phyloP scores from a whole-genome alignment of 2,797 vertebrate genomes.

The Clarias fuscus region DNA sequence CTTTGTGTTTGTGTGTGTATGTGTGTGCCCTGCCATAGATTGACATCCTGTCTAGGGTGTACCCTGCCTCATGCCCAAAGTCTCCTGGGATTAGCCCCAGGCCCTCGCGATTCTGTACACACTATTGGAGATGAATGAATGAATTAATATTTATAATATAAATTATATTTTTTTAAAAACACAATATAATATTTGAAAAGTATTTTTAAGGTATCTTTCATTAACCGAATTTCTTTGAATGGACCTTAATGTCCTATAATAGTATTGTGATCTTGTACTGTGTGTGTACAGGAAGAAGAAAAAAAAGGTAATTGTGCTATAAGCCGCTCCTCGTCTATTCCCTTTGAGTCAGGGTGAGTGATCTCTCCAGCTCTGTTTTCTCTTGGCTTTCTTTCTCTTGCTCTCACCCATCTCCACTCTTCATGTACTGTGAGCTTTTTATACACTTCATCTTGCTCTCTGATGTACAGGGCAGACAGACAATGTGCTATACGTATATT shows the following conservation, averaged over 20 bases:
- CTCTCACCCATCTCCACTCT: neutral
- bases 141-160: no score
- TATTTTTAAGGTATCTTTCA: no score
- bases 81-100: no score
- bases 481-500: constrained; percentile 35
- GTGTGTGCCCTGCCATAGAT: no score
- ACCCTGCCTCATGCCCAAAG: no score
- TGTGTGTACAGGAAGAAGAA: neutral
- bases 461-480: constrained; percentile 51
- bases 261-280: neutral
- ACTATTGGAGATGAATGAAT: no score
- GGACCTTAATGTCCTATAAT: neutral
- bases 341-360: constrained; percentile 37
- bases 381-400: constrained; percentile 14
- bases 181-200: no score
- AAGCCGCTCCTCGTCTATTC: constrained; percentile 41
- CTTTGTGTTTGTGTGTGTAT: no score
- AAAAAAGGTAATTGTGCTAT: neutral
- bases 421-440: constrained; percentile 39
- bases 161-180: no score
- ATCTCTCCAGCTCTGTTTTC: constrained; percentile 15
- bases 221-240: neutral
- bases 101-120: no score
- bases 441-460: constrained; percentile 51
- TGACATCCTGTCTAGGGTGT: no score